Percentiles rank a stretch among this genome's conserved stretches.
These are phyloP conservation scores for Craniophora ligustri DNA, from an alignment of 2,888 invertebrate genomes.

Conservation along the genomic window DNA sequence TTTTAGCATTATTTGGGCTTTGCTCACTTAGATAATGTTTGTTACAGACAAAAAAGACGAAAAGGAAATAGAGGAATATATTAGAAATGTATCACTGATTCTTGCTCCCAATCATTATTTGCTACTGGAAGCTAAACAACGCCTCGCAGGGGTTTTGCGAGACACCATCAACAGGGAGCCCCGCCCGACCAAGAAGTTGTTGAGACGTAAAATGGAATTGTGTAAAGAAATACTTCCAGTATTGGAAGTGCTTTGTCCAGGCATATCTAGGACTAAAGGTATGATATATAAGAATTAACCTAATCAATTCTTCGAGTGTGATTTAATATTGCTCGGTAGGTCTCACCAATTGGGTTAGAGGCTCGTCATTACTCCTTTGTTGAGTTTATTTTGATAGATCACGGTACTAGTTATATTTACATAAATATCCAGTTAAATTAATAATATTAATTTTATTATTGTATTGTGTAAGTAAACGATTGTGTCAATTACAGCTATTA, in stretches of 20 bases:
- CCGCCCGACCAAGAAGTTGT: conserved; percentile 85
- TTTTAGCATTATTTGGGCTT: no score
- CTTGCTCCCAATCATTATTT: conserved; percentile 91
- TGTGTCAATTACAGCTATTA: conserved; percentile 90
- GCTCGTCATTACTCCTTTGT: no score
- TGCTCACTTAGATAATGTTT: no score
- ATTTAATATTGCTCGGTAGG: no score
- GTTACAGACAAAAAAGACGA: conserved; percentile 81
- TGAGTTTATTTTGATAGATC: no score
- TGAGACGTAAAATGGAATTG: conserved; percentile 90
- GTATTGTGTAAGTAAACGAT: no score
- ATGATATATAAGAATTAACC: conserved; percentile 6
- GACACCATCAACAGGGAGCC: conserved; percentile 84
- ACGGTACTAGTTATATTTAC: no score
- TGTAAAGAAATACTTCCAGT: conserved; percentile 91
- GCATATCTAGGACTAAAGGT: conserved; percentile 92
- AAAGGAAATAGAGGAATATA: conserved; percentile 83
- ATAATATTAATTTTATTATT: no score
- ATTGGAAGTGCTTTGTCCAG: conserved; percentile 91
- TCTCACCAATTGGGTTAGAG: no score
- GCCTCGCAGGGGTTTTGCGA: conserved; percentile 89
- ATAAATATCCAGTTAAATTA: no score
- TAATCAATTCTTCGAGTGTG: no score
- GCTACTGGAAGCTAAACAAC: conserved; percentile 91
- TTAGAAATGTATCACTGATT: conserved; percentile 86